A percentile compares a stretch with the other conserved stretches of the same genome.
Evolutionary conservation across 2,113 vertebrate genomes (phyloP).

Genomic region (Oncorhynchus masou): DNA sequence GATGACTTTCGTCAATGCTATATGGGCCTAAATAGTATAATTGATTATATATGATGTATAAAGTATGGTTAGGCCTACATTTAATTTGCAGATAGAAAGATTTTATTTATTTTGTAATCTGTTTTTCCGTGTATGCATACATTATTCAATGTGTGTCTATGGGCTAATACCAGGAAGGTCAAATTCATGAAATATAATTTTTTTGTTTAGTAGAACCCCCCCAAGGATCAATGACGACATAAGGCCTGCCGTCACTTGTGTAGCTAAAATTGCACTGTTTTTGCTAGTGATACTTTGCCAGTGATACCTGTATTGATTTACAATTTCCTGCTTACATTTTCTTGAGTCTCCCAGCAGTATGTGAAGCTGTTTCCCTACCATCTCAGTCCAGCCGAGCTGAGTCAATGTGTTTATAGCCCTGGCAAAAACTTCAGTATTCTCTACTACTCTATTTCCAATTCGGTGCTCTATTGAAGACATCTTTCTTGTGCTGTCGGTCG

Average conservation of each 20-base stretch:
- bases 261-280: slow-evolving; percentile 75
- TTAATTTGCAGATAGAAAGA: too few relatives aligned
- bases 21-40: too few relatives aligned
- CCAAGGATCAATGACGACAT: too few relatives aligned
- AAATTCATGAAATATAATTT: too few relatives aligned
- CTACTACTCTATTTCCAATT: slow-evolving; percentile 78
- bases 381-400: slow-evolving; percentile 70
- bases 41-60: too few relatives aligned
- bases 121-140: too few relatives aligned
- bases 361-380: slow-evolving; percentile 61
- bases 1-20: too few relatives aligned
- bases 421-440: slow-evolving; percentile 62
- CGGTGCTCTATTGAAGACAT: slow-evolving; percentile 76
- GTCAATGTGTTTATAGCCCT: slow-evolving; percentile 71
- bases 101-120: too few relatives aligned
- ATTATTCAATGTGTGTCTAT: too few relatives aligned
- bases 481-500: slow-evolving; percentile 69
- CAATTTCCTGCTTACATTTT: slow-evolving; percentile 72
- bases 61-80: too few relatives aligned
- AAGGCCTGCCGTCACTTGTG: slow-evolving; percentile 64
- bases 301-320: slow-evolving; percentile 85
- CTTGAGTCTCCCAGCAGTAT: slow-evolving; percentile 55
- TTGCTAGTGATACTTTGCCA: slow-evolving; percentile 75
- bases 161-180: too few relatives aligned
- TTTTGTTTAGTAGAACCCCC: too few relatives aligned